These are phyloP conservation scores for Tylochromis polylepis DNA, from an alignment of 2,113 vertebrate genomes.

Conservation along the genomic window DNA sequence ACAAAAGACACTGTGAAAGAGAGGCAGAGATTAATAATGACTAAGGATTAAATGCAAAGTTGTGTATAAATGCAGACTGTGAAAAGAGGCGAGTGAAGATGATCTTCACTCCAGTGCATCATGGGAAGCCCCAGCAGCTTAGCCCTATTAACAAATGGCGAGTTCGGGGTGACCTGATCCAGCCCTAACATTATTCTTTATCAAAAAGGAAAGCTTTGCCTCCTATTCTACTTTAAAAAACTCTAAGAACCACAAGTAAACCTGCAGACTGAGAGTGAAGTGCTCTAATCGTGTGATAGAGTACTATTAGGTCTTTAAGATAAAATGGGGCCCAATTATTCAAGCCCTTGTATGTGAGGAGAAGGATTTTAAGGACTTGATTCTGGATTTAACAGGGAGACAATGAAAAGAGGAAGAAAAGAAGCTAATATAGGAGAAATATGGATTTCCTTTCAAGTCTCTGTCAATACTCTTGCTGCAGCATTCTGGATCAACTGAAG, in stretches of 20 bases:
- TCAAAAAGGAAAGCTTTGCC: background rate
- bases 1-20: background rate
- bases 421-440: background rate
- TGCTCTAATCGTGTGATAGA: background rate
- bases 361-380: background rate
- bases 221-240: background rate
- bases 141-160: background rate
- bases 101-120: background rate
- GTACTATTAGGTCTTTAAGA: background rate
- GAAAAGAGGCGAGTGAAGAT: background rate
- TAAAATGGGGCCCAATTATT: background rate
- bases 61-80: background rate
- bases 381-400: background rate
- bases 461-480: rapidly evolving
- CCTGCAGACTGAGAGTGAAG: background rate
- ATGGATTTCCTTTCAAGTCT: background rate
- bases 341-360: background rate
- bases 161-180: background rate
- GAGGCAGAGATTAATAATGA: background rate
- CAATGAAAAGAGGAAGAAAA: background rate
- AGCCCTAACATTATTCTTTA: background rate
- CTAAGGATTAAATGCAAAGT: background rate
- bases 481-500: background rate
- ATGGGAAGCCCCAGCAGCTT: background rate
- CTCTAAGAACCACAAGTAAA: background rate